Evolutionary conservation across 2,888 invertebrate species (phyloP).

Genomic region (Stegophylla sp.): DNA sequence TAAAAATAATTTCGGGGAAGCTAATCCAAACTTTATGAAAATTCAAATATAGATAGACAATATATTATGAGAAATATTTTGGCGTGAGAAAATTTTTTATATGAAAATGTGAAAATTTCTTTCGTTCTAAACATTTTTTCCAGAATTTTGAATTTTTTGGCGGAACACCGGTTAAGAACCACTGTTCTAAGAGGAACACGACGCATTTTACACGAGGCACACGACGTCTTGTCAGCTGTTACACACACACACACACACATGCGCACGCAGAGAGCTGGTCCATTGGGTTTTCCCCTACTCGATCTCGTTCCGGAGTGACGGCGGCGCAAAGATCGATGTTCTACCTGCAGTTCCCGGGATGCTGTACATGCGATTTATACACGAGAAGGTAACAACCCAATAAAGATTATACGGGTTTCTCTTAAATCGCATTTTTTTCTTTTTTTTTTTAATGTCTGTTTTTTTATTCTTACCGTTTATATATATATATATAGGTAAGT

Average conservation of each 20-base stretch:
- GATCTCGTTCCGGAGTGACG: no score
- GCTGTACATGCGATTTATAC: neutral
- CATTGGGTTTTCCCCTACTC: neutral
- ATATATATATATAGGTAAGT: no score
- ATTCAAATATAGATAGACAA: no score
- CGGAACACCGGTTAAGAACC: no score
- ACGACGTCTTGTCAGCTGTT: slow-evolving; percentile 26
- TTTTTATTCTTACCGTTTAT: neutral
- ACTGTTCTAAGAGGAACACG: no score
- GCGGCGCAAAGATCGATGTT: slow-evolving; percentile 8
- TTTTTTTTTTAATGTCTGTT: neutral
- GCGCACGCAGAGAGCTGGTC: neutral
- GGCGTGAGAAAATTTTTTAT: no score
- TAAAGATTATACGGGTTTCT: slow-evolving; percentile 27
- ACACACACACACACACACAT: neutral
- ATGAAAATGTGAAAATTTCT: no score
- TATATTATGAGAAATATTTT: no score
- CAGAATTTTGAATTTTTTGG: no score
- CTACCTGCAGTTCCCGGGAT: neutral
- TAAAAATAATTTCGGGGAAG: no score
- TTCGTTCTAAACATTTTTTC: no score
- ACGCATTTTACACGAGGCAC: slow-evolving; percentile 9
- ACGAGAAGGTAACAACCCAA: slow-evolving; percentile 29
- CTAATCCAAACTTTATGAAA: no score
- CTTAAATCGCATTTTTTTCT: slow-evolving; percentile 24